Evolutionary conservation across 2,113 vertebrate species (phyloP).

Genomic region (Clarias gariepinus): DNA sequence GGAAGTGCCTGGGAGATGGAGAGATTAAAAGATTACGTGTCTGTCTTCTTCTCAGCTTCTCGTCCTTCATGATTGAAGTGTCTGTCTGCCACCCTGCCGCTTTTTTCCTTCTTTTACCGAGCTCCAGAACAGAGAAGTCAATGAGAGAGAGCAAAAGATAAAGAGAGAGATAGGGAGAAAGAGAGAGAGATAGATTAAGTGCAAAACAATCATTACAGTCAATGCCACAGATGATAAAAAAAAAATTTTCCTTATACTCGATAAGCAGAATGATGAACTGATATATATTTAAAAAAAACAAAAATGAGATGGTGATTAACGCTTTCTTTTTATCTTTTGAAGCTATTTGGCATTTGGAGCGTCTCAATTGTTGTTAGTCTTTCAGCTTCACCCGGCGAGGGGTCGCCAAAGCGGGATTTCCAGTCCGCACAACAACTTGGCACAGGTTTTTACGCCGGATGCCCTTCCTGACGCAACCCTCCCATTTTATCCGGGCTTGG

Average conservation of each 20-base stretch:
- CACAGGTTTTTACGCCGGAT: too few relatives aligned
- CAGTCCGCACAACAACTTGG: too few relatives aligned
- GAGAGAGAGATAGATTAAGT: slow-evolving; percentile 5
- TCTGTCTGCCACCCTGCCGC: neutral
- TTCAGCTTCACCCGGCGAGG: too few relatives aligned
- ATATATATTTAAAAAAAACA: neutral
- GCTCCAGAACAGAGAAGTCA: slow-evolving; percentile 53
- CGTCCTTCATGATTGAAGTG: slow-evolving; percentile 46
- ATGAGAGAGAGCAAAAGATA: slow-evolving; percentile 1
- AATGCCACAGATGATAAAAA: slow-evolving; percentile 4
- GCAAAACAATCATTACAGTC: slow-evolving; percentile 26
- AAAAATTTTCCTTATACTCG: neutral
- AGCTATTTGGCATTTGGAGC: neutral
- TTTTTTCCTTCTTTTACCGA: slow-evolving; percentile 4
- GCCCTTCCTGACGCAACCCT: too few relatives aligned
- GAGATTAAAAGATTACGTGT: slow-evolving; percentile 75
- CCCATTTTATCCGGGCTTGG: too few relatives aligned
- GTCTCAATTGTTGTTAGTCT: too few relatives aligned
- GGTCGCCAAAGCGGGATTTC: too few relatives aligned
- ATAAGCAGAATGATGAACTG: neutral
- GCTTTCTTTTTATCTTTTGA: neutral
- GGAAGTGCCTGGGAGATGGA: slow-evolving; percentile 60
- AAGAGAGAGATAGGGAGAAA: slow-evolving; percentile 8
- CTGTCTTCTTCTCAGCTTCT: slow-evolving; percentile 56
- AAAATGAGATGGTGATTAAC: neutral